Conservation (phyloP, 2,113 vertebrate genomes). For the Numida meleagris region DNA sequence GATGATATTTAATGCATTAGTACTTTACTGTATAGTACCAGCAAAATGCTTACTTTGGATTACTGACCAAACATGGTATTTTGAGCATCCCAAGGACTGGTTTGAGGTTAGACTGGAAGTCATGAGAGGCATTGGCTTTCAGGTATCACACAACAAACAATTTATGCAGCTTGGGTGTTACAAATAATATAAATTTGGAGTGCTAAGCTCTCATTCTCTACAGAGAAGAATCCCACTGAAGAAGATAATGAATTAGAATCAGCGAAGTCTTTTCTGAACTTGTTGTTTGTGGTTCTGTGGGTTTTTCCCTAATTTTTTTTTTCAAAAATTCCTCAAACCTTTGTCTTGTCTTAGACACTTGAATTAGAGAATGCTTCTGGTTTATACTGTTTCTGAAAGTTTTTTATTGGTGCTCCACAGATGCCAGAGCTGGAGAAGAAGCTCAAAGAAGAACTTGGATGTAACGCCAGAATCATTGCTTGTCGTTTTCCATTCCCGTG, state of each 20-base stretch:
- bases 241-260: neutral
- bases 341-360: neutral
- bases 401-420: conserved; percentile 72
- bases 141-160: neutral
- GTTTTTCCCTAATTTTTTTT: neutral
- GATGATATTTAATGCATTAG: rapidly evolving
- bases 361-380: neutral
- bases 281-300: neutral
- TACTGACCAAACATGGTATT: neutral
- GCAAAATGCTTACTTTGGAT: neutral
- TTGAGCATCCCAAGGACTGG: neutral
- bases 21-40: neutral
- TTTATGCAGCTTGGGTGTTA: neutral
- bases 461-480: conserved; percentile 85
- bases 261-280: neutral
- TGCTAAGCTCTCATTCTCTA: neutral
- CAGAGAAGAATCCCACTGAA: neutral
- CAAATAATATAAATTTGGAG: neutral
- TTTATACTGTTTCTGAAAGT: neutral
- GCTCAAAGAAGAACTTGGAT: conserved; percentile 83
- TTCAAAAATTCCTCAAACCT: neutral
- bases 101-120: neutral
- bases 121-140: neutral
- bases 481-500: conserved; percentile 95
- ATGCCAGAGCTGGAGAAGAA: conserved; percentile 91